phyloP scores from a whole-genome alignment of 2,888 invertebrate species.

The Arenicola marina region DNA sequence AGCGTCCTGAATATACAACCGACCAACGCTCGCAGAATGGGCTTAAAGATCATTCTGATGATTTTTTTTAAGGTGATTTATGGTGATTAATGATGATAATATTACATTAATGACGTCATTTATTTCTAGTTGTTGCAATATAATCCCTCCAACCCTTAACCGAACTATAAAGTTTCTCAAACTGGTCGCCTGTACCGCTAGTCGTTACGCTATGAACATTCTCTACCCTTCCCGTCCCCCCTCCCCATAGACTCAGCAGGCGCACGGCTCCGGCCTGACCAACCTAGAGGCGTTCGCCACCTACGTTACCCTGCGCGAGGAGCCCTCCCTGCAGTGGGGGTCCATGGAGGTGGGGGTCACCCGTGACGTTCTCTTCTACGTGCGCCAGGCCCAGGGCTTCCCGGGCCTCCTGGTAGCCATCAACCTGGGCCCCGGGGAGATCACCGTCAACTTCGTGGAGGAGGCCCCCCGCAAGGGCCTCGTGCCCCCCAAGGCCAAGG shows the following conservation, averaged over 20 bases:
- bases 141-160: too few relatives aligned
- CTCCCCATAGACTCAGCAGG: constrained; percentile 40
- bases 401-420: constrained; percentile 50
- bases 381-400: constrained; percentile 52
- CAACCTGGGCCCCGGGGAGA: constrained; percentile 41
- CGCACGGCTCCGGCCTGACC: constrained; percentile 36
- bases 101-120: too few relatives aligned
- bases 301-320: constrained; percentile 40
- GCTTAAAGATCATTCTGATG: too few relatives aligned
- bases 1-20: too few relatives aligned
- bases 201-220: too few relatives aligned
- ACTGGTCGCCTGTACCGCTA: too few relatives aligned
- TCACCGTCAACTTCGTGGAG: constrained; percentile 24
- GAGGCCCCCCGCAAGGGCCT: constrained; percentile 1
- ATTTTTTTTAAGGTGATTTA: too few relatives aligned
- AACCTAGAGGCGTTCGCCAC: constrained; percentile 40
- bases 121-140: too few relatives aligned
- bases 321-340: constrained; percentile 57
- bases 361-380: constrained; percentile 45
- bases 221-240: too few relatives aligned
- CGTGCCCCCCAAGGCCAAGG: constrained; percentile 15
- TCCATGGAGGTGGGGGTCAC: constrained; percentile 31
- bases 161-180: too few relatives aligned
- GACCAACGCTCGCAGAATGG: too few relatives aligned
- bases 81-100: too few relatives aligned